phyloP scores from a whole-genome alignment of 2,888 invertebrate genomes.

The Leptarthrus brevirostris region DNA sequence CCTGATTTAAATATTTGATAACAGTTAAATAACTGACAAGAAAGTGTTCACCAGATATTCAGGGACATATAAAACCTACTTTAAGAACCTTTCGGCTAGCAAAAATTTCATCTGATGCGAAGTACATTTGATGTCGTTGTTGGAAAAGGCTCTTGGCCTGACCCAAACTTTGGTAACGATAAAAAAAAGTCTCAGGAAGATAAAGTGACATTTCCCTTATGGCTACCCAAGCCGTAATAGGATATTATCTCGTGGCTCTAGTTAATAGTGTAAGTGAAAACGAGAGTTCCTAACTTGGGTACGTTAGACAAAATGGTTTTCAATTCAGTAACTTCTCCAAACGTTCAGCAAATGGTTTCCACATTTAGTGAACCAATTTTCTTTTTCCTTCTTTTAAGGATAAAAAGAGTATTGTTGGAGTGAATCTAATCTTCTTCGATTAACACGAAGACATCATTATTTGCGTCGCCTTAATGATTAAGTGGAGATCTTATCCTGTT shows the following conservation, averaged over 20 bases:
- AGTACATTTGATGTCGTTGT: conserved; percentile 15
- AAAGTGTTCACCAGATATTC: conserved; percentile 22
- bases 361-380: conserved; percentile 16
- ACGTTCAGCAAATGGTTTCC: conserved; percentile 31
- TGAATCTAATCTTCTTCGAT: no score
- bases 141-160: neutral
- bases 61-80: conserved; percentile 28
- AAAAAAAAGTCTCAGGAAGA: conserved; percentile 18
- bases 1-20: conserved; percentile 44
- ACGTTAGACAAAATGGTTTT: conserved; percentile 21
- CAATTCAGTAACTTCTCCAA: conserved; percentile 18
- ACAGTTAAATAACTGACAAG: conserved; percentile 9
- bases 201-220: conserved; percentile 37
- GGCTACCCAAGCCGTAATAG: conserved; percentile 12
- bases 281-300: conserved; percentile 11
- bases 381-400: neutral
- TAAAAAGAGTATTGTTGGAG: no score
- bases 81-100: conserved; percentile 6
- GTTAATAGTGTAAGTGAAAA: conserved; percentile 42
- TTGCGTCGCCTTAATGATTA: no score
- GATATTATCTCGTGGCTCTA: conserved; percentile 18
- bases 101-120: conserved; percentile 24
- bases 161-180: conserved; percentile 21
- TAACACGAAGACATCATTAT: no score
- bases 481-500: no score